Base-by-base conservation (phyloP, 2,888 invertebrate species). In the Lycaena phlaeas region DNA sequence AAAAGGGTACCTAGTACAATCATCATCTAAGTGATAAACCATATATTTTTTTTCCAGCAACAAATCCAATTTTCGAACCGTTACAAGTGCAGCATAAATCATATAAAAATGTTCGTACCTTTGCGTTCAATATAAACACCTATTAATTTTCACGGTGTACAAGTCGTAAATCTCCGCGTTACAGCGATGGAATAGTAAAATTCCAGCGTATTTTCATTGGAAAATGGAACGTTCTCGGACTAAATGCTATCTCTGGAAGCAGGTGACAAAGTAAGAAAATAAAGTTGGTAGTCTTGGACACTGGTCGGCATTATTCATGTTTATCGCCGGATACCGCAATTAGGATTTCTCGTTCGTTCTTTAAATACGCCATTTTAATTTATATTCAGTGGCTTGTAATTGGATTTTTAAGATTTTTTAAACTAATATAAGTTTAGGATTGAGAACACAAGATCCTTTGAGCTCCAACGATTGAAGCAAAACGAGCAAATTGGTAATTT, bases 251-350 rank as follows among this genome's bases (percentile, higher is more conserved):
- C 78, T 68, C 54, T 28, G 46, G 55, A 60, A 65, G 59, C 78
- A 81, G 77, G 78, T 77, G 72, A 76, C 70, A 72, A 66, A 70
- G 61, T 66, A 68, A 72, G 68, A 69, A 72, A 74, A 76, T 72
- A 70, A 72, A 78, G 69, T 76, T 64, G 50, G 49, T 43, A 59
- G 59, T 67, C 72, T 72, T 63, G 76, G 76, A 72, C 79, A 71
- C 66, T 58, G 64, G 59, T 53, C 59, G 66, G 72, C 79, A 79
- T 81, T 72, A 79, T 76, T 82, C 81, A 79, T 72, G 79, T 79
- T 82, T 81, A 82, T 82, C 81, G 65, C 54, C 56, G 63, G 72
- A 69, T 64, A 57, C 69, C 71, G 73, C 78, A 81, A 82, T 82
- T 81, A 81, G 68, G 63, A 73, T 72, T 72, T 52, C 53, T 61